Evolutionary conservation across 2,888 invertebrate genomes (phyloP).

Genomic region (Microctonus aethiopoides): DNA sequence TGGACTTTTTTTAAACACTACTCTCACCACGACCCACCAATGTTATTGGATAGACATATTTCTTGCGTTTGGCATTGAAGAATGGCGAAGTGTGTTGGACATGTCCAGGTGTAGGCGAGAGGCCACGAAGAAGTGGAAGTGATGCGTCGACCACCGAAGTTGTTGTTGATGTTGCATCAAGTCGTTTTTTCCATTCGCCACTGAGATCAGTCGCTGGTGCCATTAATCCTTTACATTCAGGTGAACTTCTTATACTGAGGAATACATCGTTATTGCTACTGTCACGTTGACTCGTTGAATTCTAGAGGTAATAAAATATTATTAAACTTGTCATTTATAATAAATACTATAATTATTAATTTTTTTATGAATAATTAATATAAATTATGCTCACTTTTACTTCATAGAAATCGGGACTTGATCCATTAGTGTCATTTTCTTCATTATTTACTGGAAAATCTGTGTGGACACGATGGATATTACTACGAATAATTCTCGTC

Average conservation of each 20-base stretch:
- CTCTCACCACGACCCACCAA: conserved; percentile 70
- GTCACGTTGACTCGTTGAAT: conserved; percentile 52
- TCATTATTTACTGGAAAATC: conserved; percentile 51
- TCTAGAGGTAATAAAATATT: conserved; percentile 40
- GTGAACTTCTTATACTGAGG: conserved; percentile 60
- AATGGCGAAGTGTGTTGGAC: conserved; percentile 67
- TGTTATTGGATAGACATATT: conserved; percentile 73
- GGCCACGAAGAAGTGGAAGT: conserved; percentile 70
- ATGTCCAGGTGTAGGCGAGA: conserved; percentile 62
- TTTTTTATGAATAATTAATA: background rate
- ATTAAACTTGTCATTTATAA: background rate
- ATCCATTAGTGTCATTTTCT: conserved; percentile 58
- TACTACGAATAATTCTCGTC: conserved; percentile 50
- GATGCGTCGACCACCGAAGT: conserved; percentile 66
- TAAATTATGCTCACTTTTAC: conserved; percentile 8
- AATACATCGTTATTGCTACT: conserved; percentile 59
- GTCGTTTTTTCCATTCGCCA: conserved; percentile 62
- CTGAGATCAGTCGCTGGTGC: conserved; percentile 62
- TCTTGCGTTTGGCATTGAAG: conserved; percentile 73
- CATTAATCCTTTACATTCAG: conserved; percentile 63
- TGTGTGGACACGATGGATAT: conserved; percentile 53
- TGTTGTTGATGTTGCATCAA: conserved; percentile 45
- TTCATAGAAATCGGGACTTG: conserved; percentile 60
- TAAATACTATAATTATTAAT: background rate
- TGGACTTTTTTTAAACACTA: conserved; percentile 66